phyloP scores from a whole-genome alignment of 1,140 invertebrate genomes.

The Argopecten irradians region DNA sequence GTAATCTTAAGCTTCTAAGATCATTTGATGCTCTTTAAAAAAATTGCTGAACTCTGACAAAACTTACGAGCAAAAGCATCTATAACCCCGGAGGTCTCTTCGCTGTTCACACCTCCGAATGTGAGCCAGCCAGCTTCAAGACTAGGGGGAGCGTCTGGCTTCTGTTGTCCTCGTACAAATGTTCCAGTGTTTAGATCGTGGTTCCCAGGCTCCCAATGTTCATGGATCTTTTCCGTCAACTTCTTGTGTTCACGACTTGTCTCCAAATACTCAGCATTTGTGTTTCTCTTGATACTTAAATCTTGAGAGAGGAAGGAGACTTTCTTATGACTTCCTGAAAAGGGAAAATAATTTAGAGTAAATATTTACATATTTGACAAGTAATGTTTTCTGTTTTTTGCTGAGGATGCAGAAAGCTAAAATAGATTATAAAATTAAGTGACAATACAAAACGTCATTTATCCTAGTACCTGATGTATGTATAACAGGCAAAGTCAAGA shows the following conservation, averaged over 20 bases:
- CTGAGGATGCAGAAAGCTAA: neutral
- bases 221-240: conserved; percentile 65
- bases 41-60: no score
- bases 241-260: conserved; percentile 55
- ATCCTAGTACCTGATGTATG: neutral
- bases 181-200: conserved; percentile 63
- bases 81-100: conserved; percentile 61
- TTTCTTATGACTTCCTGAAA: conserved; percentile 52
- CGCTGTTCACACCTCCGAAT: conserved; percentile 64
- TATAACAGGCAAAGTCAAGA: neutral
- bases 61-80: conserved; percentile 72
- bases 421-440: neutral
- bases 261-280: conserved; percentile 57
- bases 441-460: neutral
- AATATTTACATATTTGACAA: neutral
- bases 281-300: neutral
- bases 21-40: neutral
- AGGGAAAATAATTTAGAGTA: neutral
- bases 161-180: conserved; percentile 68
- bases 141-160: conserved; percentile 56
- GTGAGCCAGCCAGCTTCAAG: conserved; percentile 68
- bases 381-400: neutral
- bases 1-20: no score
- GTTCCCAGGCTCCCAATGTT: conserved; percentile 65
- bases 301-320: neutral